A percentile compares a stretch with the other conserved stretches of the same genome.
Conservation (phyloP, 2,888 invertebrate species). For the Hemicrepidius hirtus region DNA sequence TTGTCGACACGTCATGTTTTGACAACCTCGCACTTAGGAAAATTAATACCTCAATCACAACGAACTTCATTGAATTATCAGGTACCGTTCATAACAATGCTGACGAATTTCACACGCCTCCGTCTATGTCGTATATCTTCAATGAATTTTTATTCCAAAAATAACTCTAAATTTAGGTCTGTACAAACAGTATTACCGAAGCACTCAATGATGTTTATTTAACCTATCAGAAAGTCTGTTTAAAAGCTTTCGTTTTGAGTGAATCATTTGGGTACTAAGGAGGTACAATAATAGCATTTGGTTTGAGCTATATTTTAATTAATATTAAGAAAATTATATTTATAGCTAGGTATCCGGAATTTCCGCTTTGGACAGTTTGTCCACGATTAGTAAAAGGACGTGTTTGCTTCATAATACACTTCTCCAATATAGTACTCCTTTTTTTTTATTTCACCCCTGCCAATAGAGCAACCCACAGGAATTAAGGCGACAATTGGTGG, state of each 20-base stretch:
- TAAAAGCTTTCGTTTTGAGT: not conserved
- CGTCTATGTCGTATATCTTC: not conserved
- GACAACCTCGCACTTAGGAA: conserved; percentile 34
- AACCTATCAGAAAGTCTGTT: not conserved
- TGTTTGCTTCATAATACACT: too few species aligned
- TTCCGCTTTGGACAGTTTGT: too few species aligned
- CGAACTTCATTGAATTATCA: conserved; percentile 21
- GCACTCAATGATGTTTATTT: conserved; percentile 8
- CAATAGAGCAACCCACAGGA: too few species aligned
- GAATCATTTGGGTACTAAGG: not conserved
- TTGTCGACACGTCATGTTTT: conserved; percentile 26
- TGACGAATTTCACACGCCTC: not conserved
- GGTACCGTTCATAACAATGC: not conserved
- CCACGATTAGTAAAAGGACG: too few species aligned
- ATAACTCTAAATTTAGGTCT: not conserved
- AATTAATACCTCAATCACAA: conserved; percentile 39
- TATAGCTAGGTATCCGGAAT: too few species aligned
- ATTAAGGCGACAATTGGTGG: too few species aligned
- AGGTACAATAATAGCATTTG: too few species aligned
- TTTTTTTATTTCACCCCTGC: too few species aligned
- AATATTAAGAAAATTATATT: too few species aligned
- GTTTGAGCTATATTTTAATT: too few species aligned
- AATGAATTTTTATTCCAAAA: not conserved
- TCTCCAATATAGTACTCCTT: too few species aligned
- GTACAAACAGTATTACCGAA: conserved; percentile 2